Conservation (phyloP, 2,113 vertebrate genomes). For the Ursus arctos region DNA sequence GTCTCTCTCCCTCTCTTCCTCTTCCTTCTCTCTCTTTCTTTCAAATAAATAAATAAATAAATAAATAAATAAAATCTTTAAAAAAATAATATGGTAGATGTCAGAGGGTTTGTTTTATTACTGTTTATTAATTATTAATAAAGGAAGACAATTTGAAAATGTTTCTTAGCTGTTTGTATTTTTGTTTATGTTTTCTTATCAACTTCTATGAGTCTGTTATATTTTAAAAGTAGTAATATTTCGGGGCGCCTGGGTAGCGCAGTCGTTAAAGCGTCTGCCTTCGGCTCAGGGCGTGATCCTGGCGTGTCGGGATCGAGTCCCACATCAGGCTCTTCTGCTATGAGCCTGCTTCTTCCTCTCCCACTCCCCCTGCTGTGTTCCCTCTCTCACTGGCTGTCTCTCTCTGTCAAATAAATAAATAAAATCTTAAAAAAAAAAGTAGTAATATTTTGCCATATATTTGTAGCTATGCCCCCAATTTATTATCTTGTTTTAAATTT, state of each 20-base stretch:
- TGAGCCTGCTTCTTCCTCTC: no score
- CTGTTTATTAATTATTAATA: not conserved
- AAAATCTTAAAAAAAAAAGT: not conserved
- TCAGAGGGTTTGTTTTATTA: not conserved
- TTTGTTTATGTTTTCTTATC: constrained; percentile 1
- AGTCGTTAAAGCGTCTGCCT: no score
- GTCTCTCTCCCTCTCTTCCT: not conserved
- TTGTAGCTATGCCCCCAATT: not conserved
- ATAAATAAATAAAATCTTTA: not conserved
- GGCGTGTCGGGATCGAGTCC: no score
- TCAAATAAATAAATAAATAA: not conserved
- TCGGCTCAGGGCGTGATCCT: no score
- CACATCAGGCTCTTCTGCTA: no score
- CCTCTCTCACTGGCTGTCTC: no score
- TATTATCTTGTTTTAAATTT: not conserved
- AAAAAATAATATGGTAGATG: not conserved
- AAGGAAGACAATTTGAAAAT: not conserved
- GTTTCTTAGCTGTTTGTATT: not conserved
- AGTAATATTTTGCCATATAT: not conserved
- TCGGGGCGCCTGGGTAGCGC: not conserved
- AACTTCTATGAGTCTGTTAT: not conserved
- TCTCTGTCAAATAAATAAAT: no score
- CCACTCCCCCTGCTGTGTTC: no score
- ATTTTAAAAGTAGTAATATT: not conserved
- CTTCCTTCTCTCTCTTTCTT: not conserved